These are phyloP conservation scores for Cryptoleucopteryx plumbea DNA, from an alignment of 2,113 vertebrate genomes.

Conservation along the genomic window DNA sequence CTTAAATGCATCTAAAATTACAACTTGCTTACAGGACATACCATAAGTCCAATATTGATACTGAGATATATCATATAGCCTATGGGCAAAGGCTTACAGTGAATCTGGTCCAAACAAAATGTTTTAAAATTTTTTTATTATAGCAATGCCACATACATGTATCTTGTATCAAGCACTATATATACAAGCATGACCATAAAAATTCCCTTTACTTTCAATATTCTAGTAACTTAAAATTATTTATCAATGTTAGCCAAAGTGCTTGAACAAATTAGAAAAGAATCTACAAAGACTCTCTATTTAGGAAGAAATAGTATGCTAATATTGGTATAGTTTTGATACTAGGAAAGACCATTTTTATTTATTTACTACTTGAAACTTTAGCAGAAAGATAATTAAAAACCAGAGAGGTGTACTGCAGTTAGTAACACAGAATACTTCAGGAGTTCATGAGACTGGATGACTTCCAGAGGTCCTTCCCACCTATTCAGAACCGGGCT, in stretches of 20 bases:
- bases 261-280: background rate
- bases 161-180: background rate
- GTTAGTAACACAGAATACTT: background rate
- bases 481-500: background rate
- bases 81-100: background rate
- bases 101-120: background rate
- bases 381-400: background rate
- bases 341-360: background rate
- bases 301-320: background rate
- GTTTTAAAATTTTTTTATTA: background rate
- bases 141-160: background rate
- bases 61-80: background rate
- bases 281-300: background rate
- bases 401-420: background rate
- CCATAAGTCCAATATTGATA: background rate
- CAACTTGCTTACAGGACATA: background rate
- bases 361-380: background rate
- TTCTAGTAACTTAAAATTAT: background rate
- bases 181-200: background rate
- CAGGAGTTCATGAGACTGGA: background rate
- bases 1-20: background rate
- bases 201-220: background rate
- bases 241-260: background rate
- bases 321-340: background rate
- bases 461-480: background rate